Conservation (phyloP, 1,140 invertebrate genomes). For the Lordiphosa mommai region DNA sequence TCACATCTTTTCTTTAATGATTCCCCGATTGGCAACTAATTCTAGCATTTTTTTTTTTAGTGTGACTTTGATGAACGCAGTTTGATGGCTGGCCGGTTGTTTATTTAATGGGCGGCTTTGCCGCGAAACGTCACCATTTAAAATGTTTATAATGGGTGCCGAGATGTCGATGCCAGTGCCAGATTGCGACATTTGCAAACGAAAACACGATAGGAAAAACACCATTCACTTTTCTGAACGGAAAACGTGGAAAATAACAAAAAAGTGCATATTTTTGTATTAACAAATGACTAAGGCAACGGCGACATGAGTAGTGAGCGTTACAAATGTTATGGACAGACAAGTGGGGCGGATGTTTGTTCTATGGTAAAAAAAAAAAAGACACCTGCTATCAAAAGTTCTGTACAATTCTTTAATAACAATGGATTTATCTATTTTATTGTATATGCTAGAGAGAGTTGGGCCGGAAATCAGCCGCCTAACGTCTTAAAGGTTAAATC, state of each 20-base stretch:
- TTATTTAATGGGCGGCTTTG: conserved; percentile 51
- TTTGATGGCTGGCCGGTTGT: conserved; percentile 45
- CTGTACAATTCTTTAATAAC: too few relatives aligned
- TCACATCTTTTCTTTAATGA: conserved; percentile 12
- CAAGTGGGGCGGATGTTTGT: conserved; percentile 22
- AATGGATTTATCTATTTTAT: too few relatives aligned
- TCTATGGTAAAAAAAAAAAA: background rate
- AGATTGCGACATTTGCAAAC: conserved; percentile 70
- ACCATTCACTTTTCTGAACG: conserved; percentile 65
- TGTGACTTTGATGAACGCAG: conserved; percentile 68
- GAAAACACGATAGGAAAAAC: conserved; percentile 45
- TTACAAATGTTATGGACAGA: background rate
- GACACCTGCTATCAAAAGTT: too few relatives aligned
- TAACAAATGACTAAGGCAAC: background rate
- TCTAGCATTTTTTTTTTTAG: conserved; percentile 3
- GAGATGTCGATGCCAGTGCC: conserved; percentile 35
- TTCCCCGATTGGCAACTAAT: conserved; percentile 21
- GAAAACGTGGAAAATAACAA: conserved; percentile 60
- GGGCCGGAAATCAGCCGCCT: too few relatives aligned
- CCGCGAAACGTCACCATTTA: conserved; percentile 31
- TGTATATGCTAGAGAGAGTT: too few relatives aligned
- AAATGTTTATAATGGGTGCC: conserved; percentile 36
- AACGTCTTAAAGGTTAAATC: too few relatives aligned
- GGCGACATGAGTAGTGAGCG: conserved; percentile 2
- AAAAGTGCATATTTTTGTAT: conserved; percentile 55